phyloP scores from a whole-genome alignment of 2,888 invertebrate species.

The Marasmarcha lunaedactyla region DNA sequence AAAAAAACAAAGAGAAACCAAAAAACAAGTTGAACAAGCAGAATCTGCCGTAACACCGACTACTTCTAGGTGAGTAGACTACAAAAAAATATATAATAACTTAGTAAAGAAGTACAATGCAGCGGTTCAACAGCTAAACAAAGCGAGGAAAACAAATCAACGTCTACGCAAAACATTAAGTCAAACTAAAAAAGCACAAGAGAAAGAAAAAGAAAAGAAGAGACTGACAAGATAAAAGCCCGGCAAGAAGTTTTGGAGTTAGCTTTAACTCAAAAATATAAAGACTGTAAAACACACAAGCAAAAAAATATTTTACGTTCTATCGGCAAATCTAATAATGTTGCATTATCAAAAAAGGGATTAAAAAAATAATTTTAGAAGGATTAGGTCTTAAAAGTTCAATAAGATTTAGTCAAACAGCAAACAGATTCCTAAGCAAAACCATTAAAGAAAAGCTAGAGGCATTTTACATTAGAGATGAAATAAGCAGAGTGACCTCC shows the following conservation, averaged over 20 bases:
- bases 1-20: not conserved
- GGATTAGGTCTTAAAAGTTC: too few species aligned
- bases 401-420: too few species aligned
- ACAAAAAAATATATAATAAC: slow-evolving; percentile 1
- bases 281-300: not conserved
- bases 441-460: too few species aligned
- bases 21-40: not conserved
- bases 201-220: too few species aligned
- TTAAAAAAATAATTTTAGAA: not conserved
- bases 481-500: too few species aligned
- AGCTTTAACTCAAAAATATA: not conserved
- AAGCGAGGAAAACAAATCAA: not conserved
- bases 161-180: too few species aligned
- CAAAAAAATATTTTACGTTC: slow-evolving; percentile 1
- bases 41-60: not conserved
- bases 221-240: not conserved
- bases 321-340: not conserved
- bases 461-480: too few species aligned
- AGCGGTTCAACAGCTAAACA: not conserved
- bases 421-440: too few species aligned
- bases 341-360: slow-evolving; percentile 1
- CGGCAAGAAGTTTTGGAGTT: not conserved
- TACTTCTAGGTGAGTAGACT: not conserved
- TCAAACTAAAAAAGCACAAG: too few species aligned
- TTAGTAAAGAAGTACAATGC: not conserved